Evolutionary conservation across 1,140 invertebrate species (phyloP), one percentile per base, ranked within the genome.

Genomic region (Drosophila leontia): DNA sequence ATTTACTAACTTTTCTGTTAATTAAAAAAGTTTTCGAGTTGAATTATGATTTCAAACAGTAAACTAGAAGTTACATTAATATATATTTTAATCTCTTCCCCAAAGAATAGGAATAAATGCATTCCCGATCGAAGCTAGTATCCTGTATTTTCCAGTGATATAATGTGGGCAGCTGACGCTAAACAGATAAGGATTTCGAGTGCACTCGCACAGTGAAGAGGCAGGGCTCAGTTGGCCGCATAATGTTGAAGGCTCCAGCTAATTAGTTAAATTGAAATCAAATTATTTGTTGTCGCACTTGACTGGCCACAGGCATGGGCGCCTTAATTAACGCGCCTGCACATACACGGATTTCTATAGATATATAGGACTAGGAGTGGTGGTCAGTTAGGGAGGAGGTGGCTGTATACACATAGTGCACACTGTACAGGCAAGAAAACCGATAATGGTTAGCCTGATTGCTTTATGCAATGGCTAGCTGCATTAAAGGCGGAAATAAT

Each of bases 201-300:
- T 75, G 81, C 75, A 78, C 70, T 56, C 63, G 62, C 65, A 61
- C 42, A 41, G 45, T 57, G 47, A 29, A 51, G 48, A 70, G 34
- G n/a, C 55, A 32, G 56, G 45, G 59, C 59, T 48, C 26, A 68
- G 76, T 55, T 72, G 76, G 59, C 65, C 64, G 69, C 77, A 82
- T 80, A 71, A 84, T 80, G 84, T 88, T 80, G 85, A 84, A 82
- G 78, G 85, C 80, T 71, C 64, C 45, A 82, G 90, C 90, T 91
- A 91, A 91, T 91, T 91, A 91, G 85, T 90, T 88, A 80, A 91
- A 91, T 91, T 91, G 90, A 91, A 91, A 91, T 91, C 90, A 91
- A 91, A 91, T 91, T 91, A 91, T 91, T 91, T 91, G 90, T 90
- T 91, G 88, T 91, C 81, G 90, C 90, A 91, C 88, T 91, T 91